Evolutionary conservation across 2,113 vertebrate genomes (phyloP), one percentile per base, ranked within the genome.

Genomic region (Rutilus rutilus): DNA sequence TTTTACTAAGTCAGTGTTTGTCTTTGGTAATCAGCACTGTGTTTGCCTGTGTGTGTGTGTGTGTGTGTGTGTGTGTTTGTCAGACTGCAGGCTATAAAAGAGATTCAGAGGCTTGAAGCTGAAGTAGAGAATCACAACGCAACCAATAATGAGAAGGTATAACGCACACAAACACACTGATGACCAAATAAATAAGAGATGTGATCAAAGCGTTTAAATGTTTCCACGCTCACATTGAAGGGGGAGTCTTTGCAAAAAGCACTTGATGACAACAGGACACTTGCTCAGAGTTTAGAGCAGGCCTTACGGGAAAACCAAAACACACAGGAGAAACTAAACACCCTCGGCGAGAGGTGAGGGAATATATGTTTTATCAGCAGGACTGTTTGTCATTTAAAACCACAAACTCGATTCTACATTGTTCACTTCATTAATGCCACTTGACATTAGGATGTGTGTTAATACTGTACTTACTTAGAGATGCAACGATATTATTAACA

Each of bases 51-150:
- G 39, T 39, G 39, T 42, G 19, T 75, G 45, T 78, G 21, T 75
- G 54, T 76, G 36, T 76, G 57, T 86, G 36, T 39, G 36, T 39
- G 36, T 39, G 36, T 39, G 36, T 39, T 25, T 76, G 57, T 86
- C 67, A 82, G 85, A 82, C 67, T 82, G 74, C 88, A 94, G 19
- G 87, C 85, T 74, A 91, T 93, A 21, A 92, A 92, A 54, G 87
- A 89, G 59, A 87, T 95, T 5, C 91, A 94, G 88, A 92, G 78
- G 50, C 92, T 95, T 10, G 93, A 95, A 78, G 88, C 69, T 6
- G 93, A 96, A 80, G 82, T 95, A 89, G 92, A 94, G 80, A 91
- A 92, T 64, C 92, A 83, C 93, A 92, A 47, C 88, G 69, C 88
- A 94, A 85, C 89, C 10, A 0, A 36, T 92, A 76, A 54, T 25